Base-by-base conservation (phyloP, 2,888 invertebrate genomes). In the Cremastinae sp. region DNA sequence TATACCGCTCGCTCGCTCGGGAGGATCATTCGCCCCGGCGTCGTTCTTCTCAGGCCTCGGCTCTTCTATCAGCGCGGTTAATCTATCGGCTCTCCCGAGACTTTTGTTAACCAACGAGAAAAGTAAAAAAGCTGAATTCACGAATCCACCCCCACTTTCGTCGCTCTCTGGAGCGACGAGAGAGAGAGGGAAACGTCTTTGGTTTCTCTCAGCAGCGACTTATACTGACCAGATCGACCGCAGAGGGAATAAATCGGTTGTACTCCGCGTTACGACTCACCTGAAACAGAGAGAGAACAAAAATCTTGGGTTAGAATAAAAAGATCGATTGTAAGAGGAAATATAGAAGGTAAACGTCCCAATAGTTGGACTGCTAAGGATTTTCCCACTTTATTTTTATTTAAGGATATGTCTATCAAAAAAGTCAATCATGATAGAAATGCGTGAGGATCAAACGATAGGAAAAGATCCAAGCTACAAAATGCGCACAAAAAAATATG, bases 261-360 rank as follows among this genome's bases (percentile, higher is more conserved):
- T 74, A 76, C 79, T 69, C 56, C 36, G 36, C 75, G 73, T 79
- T 78, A 79, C 82, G 79, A 84, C 88, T 88, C 83, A 88, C 88
- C 88, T 88, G 87, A 74, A 88, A 88, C 83, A 85, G 81, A 53
- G 59, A 75, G 58, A 75, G 71, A 76, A 80, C 78, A 65, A 75
- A 70, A 68, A n/a, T n/a, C n/a, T n/a, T n/a, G n/a, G 64, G 80
- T 83, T 80, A 83, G 16, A 71, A 65, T 49, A 38, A 70, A 68
- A 66, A 73, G 81, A 51, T 59, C 72, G 38, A 75, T 34, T 70
- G 43, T 14, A n/a, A 41, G 14, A 38, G 16, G 36, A 16, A n/a
- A 3, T 66, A 77, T 69, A 71, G 79, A n/a, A n/a, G n/a, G n/a
- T n/a, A n/a, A n/a, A n/a, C n/a, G n/a, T n/a, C n/a, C n/a, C n/a